Base-by-base conservation (phyloP, 2,888 invertebrate species). In the Drosophila aldrichi region DNA sequence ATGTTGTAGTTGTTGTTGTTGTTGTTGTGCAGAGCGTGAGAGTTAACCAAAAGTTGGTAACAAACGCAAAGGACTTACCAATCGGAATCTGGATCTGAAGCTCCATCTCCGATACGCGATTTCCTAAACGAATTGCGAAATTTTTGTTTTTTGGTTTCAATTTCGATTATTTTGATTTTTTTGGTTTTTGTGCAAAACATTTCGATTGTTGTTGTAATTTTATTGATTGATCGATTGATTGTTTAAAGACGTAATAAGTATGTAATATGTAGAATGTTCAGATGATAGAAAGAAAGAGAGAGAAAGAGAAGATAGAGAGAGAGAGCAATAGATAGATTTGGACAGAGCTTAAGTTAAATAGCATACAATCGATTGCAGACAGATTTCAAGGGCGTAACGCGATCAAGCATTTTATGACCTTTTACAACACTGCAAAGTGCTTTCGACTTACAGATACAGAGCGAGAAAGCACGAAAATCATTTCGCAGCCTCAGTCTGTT, bases 81-180 rank as follows among this genome's bases (percentile, higher is more conserved):
- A 91, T 92, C 92, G 82, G 92, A 91, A 88, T 92, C 92, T 90
- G 91, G 89, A 90, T 92, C 92, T 74, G 90, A 91, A 82, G 89
- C 90, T 87, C 91, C 92, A 87, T 92, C 92, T 87, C 91, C 91
- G 87, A 89, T 91, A 88, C 90, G 86, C 81, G 92, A 89, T 91
- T 92, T 92, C 91, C 92, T 92, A 91, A 85, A 91, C 82, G 88
- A 92, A 85, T 89, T 88, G 67, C 81, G 80, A 84, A 88, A 86
- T 82, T 80, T 70, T 70, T 70, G 18, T 65, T 69, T 54, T 54
- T 66, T 68, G 20, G 18, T 49, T 49, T 49, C 18, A 49, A 32
- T 32, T 49, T 49, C 18, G 51, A 32, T n/a, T n/a, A 32, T 62
- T 63, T 63, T 38, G 18, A 10, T 54, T 51, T 64, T 44, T 61